Conservation (phyloP, 1,140 invertebrate species). For the Leptinotarsa undecemlineata region DNA sequence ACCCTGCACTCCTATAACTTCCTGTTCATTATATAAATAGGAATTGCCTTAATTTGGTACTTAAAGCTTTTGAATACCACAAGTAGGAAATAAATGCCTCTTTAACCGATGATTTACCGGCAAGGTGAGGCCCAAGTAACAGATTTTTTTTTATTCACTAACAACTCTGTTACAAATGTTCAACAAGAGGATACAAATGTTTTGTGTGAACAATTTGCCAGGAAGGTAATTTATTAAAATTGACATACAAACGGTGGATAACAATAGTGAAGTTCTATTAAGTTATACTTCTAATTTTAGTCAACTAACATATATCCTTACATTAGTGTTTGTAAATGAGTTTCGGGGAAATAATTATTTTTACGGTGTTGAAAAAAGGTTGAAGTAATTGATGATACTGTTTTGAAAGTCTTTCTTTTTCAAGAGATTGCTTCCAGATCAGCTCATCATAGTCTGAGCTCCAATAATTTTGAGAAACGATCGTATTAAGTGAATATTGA, state of each 20-base stretch:
- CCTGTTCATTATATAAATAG: slow-evolving; percentile 31
- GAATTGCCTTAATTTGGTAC: slow-evolving; percentile 39
- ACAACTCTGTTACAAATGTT: slow-evolving; percentile 16
- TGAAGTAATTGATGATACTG: too few relatives aligned
- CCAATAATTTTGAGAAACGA: too few relatives aligned
- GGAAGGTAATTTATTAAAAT: slow-evolving; percentile 15
- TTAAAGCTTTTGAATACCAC: slow-evolving; percentile 32
- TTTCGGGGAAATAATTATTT: too few relatives aligned
- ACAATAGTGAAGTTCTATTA: too few relatives aligned
- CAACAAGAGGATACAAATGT: slow-evolving; percentile 18
- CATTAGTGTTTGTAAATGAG: too few relatives aligned
- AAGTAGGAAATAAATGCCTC: slow-evolving; percentile 29
- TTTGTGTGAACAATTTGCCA: slow-evolving; percentile 17
- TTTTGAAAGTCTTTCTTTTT: too few relatives aligned
- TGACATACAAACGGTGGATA: not conserved
- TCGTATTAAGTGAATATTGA: too few relatives aligned
- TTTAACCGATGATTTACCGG: slow-evolving; percentile 21
- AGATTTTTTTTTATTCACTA: slow-evolving; percentile 17
- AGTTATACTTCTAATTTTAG: too few relatives aligned
- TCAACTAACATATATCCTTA: too few relatives aligned
- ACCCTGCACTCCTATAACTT: slow-evolving; percentile 27
- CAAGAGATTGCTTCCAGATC: too few relatives aligned
- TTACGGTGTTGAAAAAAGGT: too few relatives aligned
- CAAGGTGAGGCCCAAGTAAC: slow-evolving; percentile 6
- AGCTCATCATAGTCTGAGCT: too few relatives aligned